These are phyloP conservation scores for Sander lucioperca DNA, from an alignment of 2,113 vertebrate genomes.

Conservation along the genomic window DNA sequence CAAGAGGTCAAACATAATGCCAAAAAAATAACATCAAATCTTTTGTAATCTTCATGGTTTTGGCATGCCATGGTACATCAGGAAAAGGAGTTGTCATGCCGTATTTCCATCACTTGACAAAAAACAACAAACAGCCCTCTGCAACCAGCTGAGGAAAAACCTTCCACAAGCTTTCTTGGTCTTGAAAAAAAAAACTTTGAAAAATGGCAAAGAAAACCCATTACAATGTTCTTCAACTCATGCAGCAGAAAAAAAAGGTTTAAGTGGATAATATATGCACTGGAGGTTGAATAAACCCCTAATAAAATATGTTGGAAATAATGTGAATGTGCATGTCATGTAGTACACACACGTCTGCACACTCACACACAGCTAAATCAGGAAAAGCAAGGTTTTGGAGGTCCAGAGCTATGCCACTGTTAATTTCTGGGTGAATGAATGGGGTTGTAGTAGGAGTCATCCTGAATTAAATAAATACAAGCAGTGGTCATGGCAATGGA, in stretches of 20 bases:
- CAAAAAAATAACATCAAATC: neutral
- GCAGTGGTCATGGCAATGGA: conserved; percentile 40
- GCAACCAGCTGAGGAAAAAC: conserved; percentile 10
- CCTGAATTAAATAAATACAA: conserved; percentile 56
- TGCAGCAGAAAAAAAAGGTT: neutral
- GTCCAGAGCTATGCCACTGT: conserved; percentile 9
- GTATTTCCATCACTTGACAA: conserved; percentile 22
- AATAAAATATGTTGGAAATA: neutral
- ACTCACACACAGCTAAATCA: neutral
- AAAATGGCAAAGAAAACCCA: neutral
- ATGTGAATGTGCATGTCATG: neutral
- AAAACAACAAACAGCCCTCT: conserved; percentile 11
- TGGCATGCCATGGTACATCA: neutral
- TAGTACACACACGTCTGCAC: neutral
- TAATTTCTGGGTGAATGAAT: conserved; percentile 59
- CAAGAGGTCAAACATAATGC: neutral
- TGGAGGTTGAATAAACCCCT: neutral
- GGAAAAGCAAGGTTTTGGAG: conserved; percentile 3
- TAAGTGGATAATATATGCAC: too few species aligned
- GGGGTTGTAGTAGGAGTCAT: conserved; percentile 41
- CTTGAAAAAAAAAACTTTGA: conserved; percentile 28
- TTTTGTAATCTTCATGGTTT: conserved; percentile 1
- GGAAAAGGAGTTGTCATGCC: conserved; percentile 5
- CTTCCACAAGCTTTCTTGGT: neutral
- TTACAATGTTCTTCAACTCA: neutral